Evolutionary conservation across 2,113 vertebrate genomes (phyloP), one percentile per base, ranked within the genome.

Genomic region (Albula glossodonta): DNA sequence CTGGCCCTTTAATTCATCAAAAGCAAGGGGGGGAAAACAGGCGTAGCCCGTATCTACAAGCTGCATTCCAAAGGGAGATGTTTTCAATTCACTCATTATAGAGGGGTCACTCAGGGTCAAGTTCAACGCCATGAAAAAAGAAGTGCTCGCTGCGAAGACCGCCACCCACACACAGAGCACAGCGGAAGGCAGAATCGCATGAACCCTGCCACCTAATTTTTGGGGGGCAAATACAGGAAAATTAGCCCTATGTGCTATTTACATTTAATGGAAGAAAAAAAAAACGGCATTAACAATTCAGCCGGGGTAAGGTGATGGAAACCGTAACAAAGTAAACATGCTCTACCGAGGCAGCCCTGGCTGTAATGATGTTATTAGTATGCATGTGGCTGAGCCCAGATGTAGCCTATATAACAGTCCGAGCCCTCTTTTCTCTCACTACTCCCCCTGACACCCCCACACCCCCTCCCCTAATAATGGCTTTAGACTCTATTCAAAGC

Each of bases 51-150:
- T 96, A 96, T 97, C 96, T 97, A 95, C 95, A 96, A 96, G 95
- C 96, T 94, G 95, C 97, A 99, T 97, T 98, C 97, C 97, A 97
- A 97, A 97, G 97, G 97, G 97, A 97, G 96, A 98, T 98, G 97
- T 97, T 99, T 99, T 98, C 97, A 98, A 98, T 98, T 97, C 97
- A 97, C 94, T 99, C 97, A 99, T 99, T 99, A 99, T 96, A 95
- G 95, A 95, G 95, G 96, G 97, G 97, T 98, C 96, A 94, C 93
- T 91, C 91, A 87, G 94, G 97, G 97, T 99, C 98, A 98, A 98
- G 98, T 98, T 99, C 97, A 98, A 97, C 98, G 96, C 97, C 97
- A 97, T 93, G 94, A 94, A 97, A 97, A 19, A 97, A 97, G 96
- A 96, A 97, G 96, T 94, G 92, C 94, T 96, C 93, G 95, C 95